Conservation (phyloP, 1,140 invertebrate species). For the Leucophenga varia region DNA sequence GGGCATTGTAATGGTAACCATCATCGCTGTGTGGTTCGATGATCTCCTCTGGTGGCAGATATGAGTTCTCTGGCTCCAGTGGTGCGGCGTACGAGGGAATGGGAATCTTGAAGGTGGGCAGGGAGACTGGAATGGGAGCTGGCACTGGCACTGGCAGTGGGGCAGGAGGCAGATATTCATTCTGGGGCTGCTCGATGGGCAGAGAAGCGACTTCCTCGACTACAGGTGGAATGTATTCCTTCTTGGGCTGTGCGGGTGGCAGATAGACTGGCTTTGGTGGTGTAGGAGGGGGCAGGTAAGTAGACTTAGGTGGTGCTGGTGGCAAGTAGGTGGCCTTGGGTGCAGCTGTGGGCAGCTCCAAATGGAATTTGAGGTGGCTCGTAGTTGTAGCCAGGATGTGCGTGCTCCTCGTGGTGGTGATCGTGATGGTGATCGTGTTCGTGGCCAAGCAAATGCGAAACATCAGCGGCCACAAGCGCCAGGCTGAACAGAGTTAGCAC, state of each 20-base stretch:
- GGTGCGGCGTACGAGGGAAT: constrained; percentile 45
- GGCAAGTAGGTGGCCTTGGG: constrained; percentile 31
- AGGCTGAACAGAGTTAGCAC: constrained; percentile 27
- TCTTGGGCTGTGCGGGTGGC: constrained; percentile 4
- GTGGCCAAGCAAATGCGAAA: constrained; percentile 37
- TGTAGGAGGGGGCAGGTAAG: constrained; percentile 26
- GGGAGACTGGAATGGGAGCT: background rate
- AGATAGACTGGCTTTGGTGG: constrained; percentile 13
- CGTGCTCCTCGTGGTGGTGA: constrained; percentile 22
- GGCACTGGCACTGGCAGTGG: constrained; percentile 1
- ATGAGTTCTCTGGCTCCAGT: constrained; percentile 26
- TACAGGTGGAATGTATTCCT: background rate
- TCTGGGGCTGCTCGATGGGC: constrained; percentile 8
- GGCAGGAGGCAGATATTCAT: constrained; percentile 23
- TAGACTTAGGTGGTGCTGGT: constrained; percentile 14
- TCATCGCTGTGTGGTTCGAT: constrained; percentile 32
- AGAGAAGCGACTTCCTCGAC: constrained; percentile 1
- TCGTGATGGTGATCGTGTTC: constrained; percentile 27
- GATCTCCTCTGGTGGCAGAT: constrained; percentile 39
- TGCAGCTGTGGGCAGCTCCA: constrained; percentile 25
- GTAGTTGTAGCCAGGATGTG: constrained; percentile 36
- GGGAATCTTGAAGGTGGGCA: constrained; percentile 35
- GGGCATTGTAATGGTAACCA: constrained; percentile 41
- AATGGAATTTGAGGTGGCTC: constrained; percentile 36
- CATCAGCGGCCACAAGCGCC: constrained; percentile 41